Conservation (phyloP, 2,888 invertebrate genomes). For the Drosophila monieri region DNA sequence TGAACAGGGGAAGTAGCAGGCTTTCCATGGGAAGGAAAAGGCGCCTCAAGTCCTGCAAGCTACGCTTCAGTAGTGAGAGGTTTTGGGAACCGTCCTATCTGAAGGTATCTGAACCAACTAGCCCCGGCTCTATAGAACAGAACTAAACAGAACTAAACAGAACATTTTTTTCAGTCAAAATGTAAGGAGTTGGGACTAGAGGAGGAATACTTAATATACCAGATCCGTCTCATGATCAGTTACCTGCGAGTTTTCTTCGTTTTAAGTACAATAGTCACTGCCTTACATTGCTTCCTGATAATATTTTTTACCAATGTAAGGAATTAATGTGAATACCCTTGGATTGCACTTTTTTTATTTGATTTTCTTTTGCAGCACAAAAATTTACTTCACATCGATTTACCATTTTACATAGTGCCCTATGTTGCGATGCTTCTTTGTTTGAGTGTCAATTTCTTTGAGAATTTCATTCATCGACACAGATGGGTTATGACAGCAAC, state of each 20-base stretch:
- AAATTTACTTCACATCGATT: background rate
- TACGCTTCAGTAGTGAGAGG: constrained; percentile 7
- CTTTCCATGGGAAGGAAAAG: background rate
- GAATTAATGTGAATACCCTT: background rate
- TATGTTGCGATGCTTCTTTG: background rate
- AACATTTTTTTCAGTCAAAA: constrained; percentile 25
- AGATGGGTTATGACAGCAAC: constrained; percentile 31
- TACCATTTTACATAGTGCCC: background rate
- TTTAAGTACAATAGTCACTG: constrained; percentile 19
- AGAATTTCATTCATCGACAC: background rate
- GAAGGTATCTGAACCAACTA: background rate
- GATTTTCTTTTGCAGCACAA: background rate
- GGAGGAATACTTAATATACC: constrained; percentile 42
- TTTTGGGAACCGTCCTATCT: constrained; percentile 15
- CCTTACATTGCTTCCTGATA: background rate
- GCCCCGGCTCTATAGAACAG: too few species aligned
- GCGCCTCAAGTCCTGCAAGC: background rate
- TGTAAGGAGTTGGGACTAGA: background rate
- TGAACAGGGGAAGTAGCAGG: background rate
- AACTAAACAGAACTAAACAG: too few species aligned
- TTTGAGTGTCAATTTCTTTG: constrained; percentile 41
- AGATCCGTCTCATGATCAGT: constrained; percentile 40
- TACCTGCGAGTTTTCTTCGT: constrained; percentile 37
- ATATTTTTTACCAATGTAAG: constrained; percentile 27
- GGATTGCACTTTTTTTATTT: background rate